Evolutionary conservation across 2,888 invertebrate species (phyloP), one percentile per base, ranked within the genome.

Genomic region (Fabriciana adippe): DNA sequence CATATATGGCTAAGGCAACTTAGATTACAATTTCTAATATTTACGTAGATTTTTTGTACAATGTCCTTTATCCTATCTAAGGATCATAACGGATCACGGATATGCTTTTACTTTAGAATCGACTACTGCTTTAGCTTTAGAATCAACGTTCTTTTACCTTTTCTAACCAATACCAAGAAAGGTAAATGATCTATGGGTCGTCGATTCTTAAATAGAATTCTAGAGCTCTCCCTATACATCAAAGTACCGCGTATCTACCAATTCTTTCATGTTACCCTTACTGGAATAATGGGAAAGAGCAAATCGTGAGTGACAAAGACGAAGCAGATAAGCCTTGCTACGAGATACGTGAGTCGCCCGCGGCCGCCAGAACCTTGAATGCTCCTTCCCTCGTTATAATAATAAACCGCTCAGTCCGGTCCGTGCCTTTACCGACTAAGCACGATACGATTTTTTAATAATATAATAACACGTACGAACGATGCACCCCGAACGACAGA

Each of bases 351-450:
- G 85, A 79, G 85, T 79, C 79, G 78, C 78, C 83, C 82, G 84
- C 86, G 83, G 83, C 84, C 84, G 82, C 79, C 78, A 78, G 81
- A 88, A 90, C 91, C 92, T 91, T 91, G 92, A 88, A 81, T 82
- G 85, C 89, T 90, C 90, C 89, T 88, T 88, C 86, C 87, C 86
- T 84, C 88, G 81, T 82, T 87, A 88, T 83, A 88, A 90, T 88
- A 89, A 92, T 87, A 88, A 89, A 85, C 84, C 80, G 86, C 86
- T 90, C 92, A 92, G 92, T 92, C 80, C 86, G 88, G 84, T 85
- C 78, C 80, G 81, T 87, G 83, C 88, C 90, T 90, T 85, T 88
- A 89, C 78, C 89, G 88, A 89, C 82, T 85, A 82, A 79, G 84
- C 90, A 90, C 92, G 89, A 88, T 53, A 80, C 83, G 85, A 86